Percentiles rank a stretch among this genome's conserved stretches.
Conservation (phyloP, 2,797 vertebrate genomes). For the Orientallactaga sibirica region DNA sequence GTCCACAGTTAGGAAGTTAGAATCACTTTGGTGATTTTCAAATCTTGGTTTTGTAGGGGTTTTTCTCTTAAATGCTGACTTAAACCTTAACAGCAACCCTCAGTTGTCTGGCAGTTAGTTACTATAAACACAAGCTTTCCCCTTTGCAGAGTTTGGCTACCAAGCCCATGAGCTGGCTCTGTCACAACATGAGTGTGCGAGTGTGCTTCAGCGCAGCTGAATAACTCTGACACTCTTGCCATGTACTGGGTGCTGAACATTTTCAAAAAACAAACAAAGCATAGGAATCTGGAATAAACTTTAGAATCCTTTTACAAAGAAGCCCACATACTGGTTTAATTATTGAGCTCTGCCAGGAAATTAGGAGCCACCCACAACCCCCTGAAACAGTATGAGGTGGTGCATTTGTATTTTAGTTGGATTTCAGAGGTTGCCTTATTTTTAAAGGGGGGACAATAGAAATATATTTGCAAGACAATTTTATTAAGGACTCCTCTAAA, state of each 20-base stretch:
- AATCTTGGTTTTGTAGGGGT: neutral
- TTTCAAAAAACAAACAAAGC: constrained; percentile 45
- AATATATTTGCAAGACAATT: constrained; percentile 52
- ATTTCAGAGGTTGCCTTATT: constrained; percentile 62
- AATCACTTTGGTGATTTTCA: constrained; percentile 10
- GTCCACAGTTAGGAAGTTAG: constrained; percentile 23
- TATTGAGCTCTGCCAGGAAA: constrained; percentile 68
- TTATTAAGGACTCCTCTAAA: constrained; percentile 60
- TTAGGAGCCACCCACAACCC: constrained; percentile 53
- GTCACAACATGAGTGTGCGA: constrained; percentile 65
- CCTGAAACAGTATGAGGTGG: constrained; percentile 22
- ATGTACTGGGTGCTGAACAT: constrained; percentile 51
- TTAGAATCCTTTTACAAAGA: constrained; percentile 45
- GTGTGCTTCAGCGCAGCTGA: constrained; percentile 56
- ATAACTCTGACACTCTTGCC: constrained; percentile 50
- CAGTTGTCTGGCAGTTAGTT: constrained; percentile 73
- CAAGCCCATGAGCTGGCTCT: constrained; percentile 64
- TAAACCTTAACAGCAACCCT: constrained; percentile 73
- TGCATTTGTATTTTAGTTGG: constrained; percentile 34
- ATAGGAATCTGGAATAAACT: constrained; percentile 63
- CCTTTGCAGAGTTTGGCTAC: constrained; percentile 68
- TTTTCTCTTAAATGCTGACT: constrained; percentile 73
- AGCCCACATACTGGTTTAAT: constrained; percentile 57
- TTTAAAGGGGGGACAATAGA: constrained; percentile 19
- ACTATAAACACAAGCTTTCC: constrained; percentile 75